A percentile compares a stretch with the other conserved stretches of the same genome.
Evolutionary conservation across 37 sponge, comb jelly and placozoan species (phyloP).

Genomic region (Lycopodina hypogea): DNA sequence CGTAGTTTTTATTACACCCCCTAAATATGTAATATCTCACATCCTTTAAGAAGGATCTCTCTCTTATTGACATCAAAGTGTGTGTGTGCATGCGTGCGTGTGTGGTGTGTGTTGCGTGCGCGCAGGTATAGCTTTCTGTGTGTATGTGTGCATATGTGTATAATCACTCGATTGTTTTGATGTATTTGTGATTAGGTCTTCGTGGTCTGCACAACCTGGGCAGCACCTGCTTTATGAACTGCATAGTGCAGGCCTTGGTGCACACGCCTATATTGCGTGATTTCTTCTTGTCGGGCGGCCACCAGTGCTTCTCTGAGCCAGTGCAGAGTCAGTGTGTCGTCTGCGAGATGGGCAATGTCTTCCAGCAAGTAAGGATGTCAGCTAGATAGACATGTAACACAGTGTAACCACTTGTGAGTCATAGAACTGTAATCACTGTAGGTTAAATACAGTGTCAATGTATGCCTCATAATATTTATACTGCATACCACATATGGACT

Average conservation of each 20-base stretch:
- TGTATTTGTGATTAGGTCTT: conserved; percentile 69
- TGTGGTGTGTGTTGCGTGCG: background rate
- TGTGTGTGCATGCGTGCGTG: background rate
- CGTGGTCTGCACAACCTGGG: conserved; percentile 94
- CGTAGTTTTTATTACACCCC: too few species aligned
- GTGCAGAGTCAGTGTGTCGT: conserved; percentile 75
- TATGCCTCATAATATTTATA: too few species aligned
- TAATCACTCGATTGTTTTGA: too few species aligned
- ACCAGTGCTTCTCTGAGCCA: conserved; percentile 74
- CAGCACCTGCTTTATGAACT: conserved; percentile 99
- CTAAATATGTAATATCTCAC: too few species aligned
- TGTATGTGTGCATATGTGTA: conserved; percentile 12
- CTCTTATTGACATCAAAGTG: too few species aligned
- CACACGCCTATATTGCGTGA: conserved; percentile 96
- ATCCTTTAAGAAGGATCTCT: too few species aligned
- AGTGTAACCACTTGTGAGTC: too few species aligned
- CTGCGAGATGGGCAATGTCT: conserved; percentile 89
- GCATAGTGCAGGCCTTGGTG: conserved; percentile 87
- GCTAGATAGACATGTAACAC: background rate
- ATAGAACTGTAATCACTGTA: too few species aligned
- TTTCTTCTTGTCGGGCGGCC: conserved; percentile 91
- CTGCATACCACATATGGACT: too few species aligned
- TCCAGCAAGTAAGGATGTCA: conserved; percentile 68
- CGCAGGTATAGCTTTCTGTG: too few species aligned
- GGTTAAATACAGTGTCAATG: too few species aligned